Conservation (phyloP, 2,888 invertebrate species). For the Atethmia centrago region DNA sequence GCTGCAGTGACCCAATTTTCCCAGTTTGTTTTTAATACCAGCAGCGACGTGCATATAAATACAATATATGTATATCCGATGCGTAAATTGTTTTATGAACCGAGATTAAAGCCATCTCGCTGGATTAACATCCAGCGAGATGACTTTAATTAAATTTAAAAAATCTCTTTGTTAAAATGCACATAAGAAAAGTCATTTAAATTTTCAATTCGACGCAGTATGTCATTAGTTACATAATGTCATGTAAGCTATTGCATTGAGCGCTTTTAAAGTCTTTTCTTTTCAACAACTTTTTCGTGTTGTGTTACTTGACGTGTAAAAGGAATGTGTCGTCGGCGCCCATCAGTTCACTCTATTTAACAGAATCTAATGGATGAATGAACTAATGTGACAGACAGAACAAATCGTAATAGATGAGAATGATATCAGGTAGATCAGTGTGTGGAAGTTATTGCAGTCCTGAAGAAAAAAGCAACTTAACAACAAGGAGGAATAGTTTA, state of each 20-base stretch:
- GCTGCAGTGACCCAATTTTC: slow-evolving; percentile 49
- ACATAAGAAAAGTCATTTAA: slow-evolving; percentile 46
- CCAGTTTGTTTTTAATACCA: slow-evolving; percentile 46
- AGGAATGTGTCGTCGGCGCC: not conserved
- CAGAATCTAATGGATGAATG: not conserved
- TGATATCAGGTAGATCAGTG: not conserved
- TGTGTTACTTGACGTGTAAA: not conserved
- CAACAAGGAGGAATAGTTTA: not conserved
- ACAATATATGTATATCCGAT: slow-evolving; percentile 55
- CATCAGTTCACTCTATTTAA: not conserved
- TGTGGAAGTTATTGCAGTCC: not conserved
- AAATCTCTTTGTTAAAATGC: too few relatives aligned
- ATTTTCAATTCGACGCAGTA: slow-evolving; percentile 32
- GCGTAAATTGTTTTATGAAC: slow-evolving; percentile 53
- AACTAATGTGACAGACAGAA: not conserved
- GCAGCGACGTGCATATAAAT: slow-evolving; percentile 44
- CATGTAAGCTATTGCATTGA: not conserved
- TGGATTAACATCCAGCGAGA: too few relatives aligned
- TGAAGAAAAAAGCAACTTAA: not conserved
- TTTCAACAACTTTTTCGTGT: not conserved
- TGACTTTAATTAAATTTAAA: too few relatives aligned
- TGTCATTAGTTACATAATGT: slow-evolving; percentile 17
- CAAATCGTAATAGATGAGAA: not conserved
- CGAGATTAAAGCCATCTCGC: slow-evolving; percentile 44
- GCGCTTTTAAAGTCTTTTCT: not conserved